A percentile compares a stretch with the other conserved stretches of the same genome.
phyloP scores from a whole-genome alignment of 2,797 vertebrate species.

The Hirundo rustica region DNA sequence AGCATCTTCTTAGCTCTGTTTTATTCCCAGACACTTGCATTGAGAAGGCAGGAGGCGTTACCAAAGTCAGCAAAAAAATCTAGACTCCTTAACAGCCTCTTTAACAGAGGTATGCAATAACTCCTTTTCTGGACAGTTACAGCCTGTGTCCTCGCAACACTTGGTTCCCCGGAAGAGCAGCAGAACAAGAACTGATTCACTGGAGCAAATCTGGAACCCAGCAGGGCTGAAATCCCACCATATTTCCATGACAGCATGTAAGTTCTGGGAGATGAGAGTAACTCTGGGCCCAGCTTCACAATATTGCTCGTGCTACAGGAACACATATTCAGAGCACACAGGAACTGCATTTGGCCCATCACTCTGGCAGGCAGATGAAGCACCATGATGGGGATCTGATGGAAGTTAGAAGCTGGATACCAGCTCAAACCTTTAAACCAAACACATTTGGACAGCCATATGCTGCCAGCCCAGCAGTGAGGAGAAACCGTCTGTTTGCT shows the following conservation, averaged over 20 bases:
- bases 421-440: constrained; percentile 2
- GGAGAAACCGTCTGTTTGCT: constrained; percentile 35
- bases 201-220: not conserved
- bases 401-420: constrained; percentile 31
- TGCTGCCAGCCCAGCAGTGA: not conserved
- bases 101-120: not conserved
- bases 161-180: not conserved
- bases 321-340: rapidly evolving
- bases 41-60: not conserved
- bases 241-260: not conserved
- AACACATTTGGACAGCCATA: constrained; percentile 35
- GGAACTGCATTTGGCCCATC: constrained; percentile 37
- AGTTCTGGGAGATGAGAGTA: not conserved
- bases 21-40: not conserved
- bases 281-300: not conserved
- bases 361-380: constrained; percentile 6
- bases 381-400: not conserved
- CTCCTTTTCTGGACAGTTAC: not conserved
- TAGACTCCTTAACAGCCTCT: not conserved
- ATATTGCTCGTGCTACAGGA: not conserved
- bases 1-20: not conserved
- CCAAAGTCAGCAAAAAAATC: not conserved
- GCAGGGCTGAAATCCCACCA: not conserved
- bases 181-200: not conserved
- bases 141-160: not conserved